Evolutionary conservation across 2,113 vertebrate genomes (phyloP).

Genomic region (Toxostoma redivivum): DNA sequence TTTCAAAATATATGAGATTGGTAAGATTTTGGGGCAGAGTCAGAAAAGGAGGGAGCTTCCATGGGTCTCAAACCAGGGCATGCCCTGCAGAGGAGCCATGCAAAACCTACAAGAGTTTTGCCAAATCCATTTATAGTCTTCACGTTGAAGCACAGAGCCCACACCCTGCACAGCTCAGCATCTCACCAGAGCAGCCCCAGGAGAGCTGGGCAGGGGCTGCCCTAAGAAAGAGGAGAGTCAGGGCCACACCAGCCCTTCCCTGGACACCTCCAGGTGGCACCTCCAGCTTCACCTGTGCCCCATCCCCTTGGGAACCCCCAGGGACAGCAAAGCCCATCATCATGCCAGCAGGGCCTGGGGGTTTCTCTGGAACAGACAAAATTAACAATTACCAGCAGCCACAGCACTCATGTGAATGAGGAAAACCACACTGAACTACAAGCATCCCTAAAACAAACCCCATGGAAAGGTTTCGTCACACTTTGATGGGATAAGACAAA

Average conservation of each 20-base stretch:
- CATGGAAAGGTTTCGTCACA: background rate
- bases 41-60: background rate
- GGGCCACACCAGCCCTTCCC: background rate
- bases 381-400: background rate
- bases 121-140: background rate
- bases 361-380: background rate
- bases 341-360: background rate
- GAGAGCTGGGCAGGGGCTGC: background rate
- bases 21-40: background rate
- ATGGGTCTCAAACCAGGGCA: background rate
- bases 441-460: background rate
- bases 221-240: background rate
- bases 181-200: background rate
- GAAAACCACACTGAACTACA: fast-evolving
- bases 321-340: background rate
- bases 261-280: fast-evolving
- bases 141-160: background rate
- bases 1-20: background rate
- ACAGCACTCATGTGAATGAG: background rate
- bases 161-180: background rate
- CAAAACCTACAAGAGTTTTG: background rate
- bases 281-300: background rate
- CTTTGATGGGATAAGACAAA: constrained; percentile 28
- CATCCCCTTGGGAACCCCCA: background rate
- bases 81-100: background rate